A percentile compares a stretch with the other conserved stretches of the same genome.
Evolutionary conservation across 2,888 invertebrate genomes (phyloP).

Genomic region (Oxyteleia sp.): DNA sequence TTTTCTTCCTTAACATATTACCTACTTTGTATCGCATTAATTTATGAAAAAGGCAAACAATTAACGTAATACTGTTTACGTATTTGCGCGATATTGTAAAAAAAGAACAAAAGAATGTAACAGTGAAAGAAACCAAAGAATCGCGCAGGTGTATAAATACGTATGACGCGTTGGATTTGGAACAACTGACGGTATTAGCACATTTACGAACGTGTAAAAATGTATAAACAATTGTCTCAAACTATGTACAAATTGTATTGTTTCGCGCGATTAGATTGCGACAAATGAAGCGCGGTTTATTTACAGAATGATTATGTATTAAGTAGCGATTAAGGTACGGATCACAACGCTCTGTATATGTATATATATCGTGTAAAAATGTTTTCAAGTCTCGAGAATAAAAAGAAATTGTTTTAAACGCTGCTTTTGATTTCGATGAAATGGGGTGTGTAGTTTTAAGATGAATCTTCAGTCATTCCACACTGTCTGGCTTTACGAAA

Average conservation of each 20-base stretch:
- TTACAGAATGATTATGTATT: conserved; percentile 18
- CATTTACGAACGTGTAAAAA: conserved; percentile 58
- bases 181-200: conserved; percentile 13
- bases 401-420: conserved; percentile 28
- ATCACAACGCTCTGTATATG: conserved; percentile 28
- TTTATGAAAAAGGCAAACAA: not conserved
- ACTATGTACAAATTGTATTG: conserved; percentile 56
- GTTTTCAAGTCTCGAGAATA: conserved; percentile 1
- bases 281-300: conserved; percentile 1
- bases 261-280: conserved; percentile 31
- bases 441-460: too few species aligned
- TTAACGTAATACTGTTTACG: conserved; percentile 26
- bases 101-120: too few species aligned
- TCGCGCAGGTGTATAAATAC: conserved; percentile 55
- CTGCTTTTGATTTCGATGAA: not conserved
- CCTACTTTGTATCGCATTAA: too few species aligned
- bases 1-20: too few species aligned
- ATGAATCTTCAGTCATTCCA: too few species aligned
- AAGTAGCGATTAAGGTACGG: conserved; percentile 20
- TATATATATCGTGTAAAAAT: conserved; percentile 35
- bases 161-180: conserved; percentile 13
- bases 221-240: conserved; percentile 47
- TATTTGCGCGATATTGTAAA: conserved; percentile 21
- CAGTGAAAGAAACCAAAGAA: conserved; percentile 57
- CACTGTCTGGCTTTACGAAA: too few species aligned